Percentiles rank a stretch among this genome's conserved stretches.
Conservation (phyloP, 2,113 vertebrate genomes). For the Megatriorchis doriae region DNA sequence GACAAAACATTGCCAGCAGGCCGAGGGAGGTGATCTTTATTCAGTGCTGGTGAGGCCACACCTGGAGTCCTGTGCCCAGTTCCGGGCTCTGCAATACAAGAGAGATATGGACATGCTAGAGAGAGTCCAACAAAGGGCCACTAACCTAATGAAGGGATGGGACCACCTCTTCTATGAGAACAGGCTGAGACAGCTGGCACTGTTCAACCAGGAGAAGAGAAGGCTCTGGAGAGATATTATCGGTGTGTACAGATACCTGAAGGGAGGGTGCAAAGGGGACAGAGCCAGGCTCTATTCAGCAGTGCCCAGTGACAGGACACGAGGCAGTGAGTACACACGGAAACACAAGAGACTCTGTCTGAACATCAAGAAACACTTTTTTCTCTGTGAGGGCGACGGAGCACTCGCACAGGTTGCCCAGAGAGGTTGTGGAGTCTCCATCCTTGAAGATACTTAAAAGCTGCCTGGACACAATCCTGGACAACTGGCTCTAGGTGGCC, state of each 20-base stretch:
- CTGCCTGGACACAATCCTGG: neutral
- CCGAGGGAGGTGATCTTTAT: neutral
- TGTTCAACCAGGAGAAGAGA: neutral
- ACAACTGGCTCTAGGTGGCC: neutral
- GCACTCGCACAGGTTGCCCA: neutral
- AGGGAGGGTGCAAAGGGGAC: neutral
- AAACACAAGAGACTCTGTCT: neutral
- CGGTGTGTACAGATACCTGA: neutral
- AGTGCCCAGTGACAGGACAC: neutral
- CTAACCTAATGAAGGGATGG: neutral
- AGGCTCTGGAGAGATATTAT: neutral
- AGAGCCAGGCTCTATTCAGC: neutral
- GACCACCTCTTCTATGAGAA: neutral
- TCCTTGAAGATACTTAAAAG: neutral
- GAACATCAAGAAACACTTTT: neutral
- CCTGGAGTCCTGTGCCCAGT: neutral
- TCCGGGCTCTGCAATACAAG: neutral
- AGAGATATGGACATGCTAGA: neutral
- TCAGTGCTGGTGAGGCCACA: neutral
- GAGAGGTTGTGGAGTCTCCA: neutral
- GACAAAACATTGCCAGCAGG: neutral
- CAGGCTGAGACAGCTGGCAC: neutral
- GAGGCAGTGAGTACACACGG: neutral
- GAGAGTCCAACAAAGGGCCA: neutral
- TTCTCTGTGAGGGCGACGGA: neutral